phyloP scores from a whole-genome alignment of 2,888 invertebrate species.

The Cloeon dipterum region DNA sequence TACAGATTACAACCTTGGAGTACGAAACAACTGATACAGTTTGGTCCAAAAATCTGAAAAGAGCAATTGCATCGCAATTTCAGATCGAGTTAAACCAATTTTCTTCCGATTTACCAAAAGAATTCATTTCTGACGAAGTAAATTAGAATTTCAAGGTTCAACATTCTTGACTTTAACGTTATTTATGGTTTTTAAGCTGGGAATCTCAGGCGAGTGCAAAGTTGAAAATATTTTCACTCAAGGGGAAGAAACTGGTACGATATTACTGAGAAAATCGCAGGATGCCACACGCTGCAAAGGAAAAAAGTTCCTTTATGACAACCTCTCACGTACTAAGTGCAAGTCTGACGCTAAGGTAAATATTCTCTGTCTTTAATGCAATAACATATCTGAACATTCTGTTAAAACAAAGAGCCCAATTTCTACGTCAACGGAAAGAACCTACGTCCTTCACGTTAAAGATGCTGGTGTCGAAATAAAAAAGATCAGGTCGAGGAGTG shows the following conservation, averaged over 20 bases:
- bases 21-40: neutral
- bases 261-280: neutral
- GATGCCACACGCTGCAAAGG: neutral
- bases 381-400: no score
- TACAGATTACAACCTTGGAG: neutral
- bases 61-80: neutral
- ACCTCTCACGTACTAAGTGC: neutral
- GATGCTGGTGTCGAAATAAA: no score
- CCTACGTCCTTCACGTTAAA: no score
- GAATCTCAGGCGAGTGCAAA: constrained; percentile 1
- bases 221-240: neutral
- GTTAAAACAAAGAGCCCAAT: no score
- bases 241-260: neutral
- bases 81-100: neutral
- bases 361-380: no score
- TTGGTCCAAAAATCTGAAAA: neutral
- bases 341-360: no score
- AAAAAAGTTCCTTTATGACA: neutral
- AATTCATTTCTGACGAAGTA: neutral
- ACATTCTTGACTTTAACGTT: neutral
- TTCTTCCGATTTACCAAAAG: neutral
- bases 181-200: neutral
- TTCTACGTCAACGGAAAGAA: no score
- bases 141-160: neutral
- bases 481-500: no score